phyloP scores from a whole-genome alignment of 2,113 vertebrate species.

The Sus scrofa region T2T-Sscrofa CM000827.6:98954501-98955000 shows the following conservation, averaged over 20 bases:
- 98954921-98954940: neutral
- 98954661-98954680: neutral
- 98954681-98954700: constrained; percentile 90
- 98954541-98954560: neutral
- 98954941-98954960: too few relatives aligned
- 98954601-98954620: neutral
- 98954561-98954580: neutral
- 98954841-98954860: neutral
- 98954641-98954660: neutral
- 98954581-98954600: neutral
- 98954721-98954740: constrained; percentile 89
- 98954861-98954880: neutral
- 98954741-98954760: constrained; percentile 94
- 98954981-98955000: neutral
- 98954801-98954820: too few relatives aligned
- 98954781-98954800: neutral
- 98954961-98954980: neutral
- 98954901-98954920: neutral
- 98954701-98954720: constrained; percentile 97
- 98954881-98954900: neutral
- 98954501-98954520: neutral
- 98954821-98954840: neutral
- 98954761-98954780: constrained; percentile 93
- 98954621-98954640: neutral
- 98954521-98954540: neutral